These are phyloP conservation scores for Rhorus exstirpatorius DNA, from an alignment of 2,888 invertebrate genomes.

Conservation along the genomic window DNA sequence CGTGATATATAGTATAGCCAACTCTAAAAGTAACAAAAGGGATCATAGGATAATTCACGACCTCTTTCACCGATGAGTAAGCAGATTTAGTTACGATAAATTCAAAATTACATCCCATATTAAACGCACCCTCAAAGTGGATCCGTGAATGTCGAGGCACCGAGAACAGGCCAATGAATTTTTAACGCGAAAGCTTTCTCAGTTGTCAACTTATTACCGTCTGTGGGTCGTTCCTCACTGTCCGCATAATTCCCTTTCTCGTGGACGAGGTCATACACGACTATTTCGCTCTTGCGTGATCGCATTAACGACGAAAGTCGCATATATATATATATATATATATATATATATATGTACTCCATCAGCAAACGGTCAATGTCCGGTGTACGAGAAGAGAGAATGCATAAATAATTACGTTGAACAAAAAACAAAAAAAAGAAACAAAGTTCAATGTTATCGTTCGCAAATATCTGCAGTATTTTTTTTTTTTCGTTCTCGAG, in stretches of 20 bases:
- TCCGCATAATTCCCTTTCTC: conserved; percentile 44
- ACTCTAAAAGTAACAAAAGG: not conserved
- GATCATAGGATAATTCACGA: conserved; percentile 9
- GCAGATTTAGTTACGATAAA: conserved; percentile 1
- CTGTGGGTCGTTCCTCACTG: conserved; percentile 45
- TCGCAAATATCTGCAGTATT: not conserved
- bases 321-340: too few species aligned
- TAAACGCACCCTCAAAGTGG: conserved; percentile 8
- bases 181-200: conserved; percentile 47
- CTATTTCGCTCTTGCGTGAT: conserved; percentile 40
- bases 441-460: conserved; percentile 3
- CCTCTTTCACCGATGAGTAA: not conserved
- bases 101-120: not conserved
- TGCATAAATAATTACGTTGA: conserved; percentile 7
- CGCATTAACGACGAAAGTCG: conserved; percentile 45
- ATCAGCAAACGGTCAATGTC: conserved; percentile 32
- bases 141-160: conserved; percentile 25
- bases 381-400: conserved; percentile 9
- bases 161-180: conserved; percentile 27
- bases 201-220: conserved; percentile 30
- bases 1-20: not conserved
- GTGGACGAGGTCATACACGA: conserved; percentile 49
- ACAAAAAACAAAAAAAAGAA: not conserved
- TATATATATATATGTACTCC: too few species aligned
- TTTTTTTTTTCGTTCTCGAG: not conserved